Conservation (phyloP, 2,797 vertebrate species). For the Arrhamphus sclerolepis region DNA sequence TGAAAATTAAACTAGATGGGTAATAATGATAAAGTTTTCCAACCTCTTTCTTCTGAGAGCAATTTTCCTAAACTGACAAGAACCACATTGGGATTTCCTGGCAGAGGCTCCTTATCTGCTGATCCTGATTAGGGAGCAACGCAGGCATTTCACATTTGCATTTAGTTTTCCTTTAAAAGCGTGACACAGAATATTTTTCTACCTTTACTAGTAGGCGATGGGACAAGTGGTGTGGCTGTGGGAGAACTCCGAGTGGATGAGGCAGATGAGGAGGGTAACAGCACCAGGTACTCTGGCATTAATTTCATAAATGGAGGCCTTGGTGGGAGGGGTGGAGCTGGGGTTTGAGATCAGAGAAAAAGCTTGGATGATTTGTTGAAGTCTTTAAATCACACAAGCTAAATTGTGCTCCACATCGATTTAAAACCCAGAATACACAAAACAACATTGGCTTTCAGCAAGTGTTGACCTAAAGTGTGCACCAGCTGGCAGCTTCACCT, state of each 20-base stretch:
- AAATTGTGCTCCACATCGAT: neutral
- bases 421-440: neutral
- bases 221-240: neutral
- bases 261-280: slow-evolving; percentile 44
- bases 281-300: slow-evolving; percentile 58
- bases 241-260: slow-evolving; percentile 26
- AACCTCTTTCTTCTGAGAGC: slow-evolving; percentile 70
- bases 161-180: slow-evolving; percentile 2
- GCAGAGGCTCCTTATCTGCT: slow-evolving; percentile 52
- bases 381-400: neutral
- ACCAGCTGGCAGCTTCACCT: slow-evolving; percentile 21
- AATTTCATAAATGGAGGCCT: slow-evolving; percentile 57
- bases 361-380: neutral
- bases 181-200: neutral
- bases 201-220: slow-evolving; percentile 15
- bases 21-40: slow-evolving; percentile 29
- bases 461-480: neutral
- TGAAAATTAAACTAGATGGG: slow-evolving; percentile 7
- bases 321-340: slow-evolving; percentile 63
- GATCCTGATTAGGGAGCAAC: slow-evolving; percentile 20
- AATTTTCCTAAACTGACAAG: slow-evolving; percentile 76
- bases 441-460: slow-evolving; percentile 31
- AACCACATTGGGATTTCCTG: slow-evolving; percentile 78
- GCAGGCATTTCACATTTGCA: neutral
- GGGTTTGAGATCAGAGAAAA: slow-evolving; percentile 1